These are phyloP conservation scores for Sebastes vulpes DNA, from an alignment of 2,797 vertebrate genomes.

Conservation along the genomic window DNA sequence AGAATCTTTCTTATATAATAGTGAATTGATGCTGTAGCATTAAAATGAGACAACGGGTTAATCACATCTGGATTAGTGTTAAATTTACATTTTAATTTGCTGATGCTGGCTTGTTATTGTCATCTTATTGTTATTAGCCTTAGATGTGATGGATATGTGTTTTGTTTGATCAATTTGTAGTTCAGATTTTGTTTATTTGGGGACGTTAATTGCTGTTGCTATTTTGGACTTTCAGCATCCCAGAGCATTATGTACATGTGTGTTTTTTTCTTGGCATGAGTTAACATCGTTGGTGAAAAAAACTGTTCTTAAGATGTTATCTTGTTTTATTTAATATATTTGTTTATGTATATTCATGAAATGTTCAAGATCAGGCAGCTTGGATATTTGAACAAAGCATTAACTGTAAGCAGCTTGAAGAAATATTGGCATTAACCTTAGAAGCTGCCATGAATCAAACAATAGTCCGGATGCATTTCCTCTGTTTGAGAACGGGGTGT, in stretches of 20 bases:
- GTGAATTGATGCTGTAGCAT: too few species aligned
- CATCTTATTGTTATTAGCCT: neutral
- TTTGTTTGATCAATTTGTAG: neutral
- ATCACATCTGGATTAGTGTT: too few species aligned
- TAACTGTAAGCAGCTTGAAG: neutral
- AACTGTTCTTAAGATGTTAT: neutral
- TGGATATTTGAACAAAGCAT: neutral
- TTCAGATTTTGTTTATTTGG: neutral
- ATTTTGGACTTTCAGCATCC: neutral
- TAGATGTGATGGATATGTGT: neutral
- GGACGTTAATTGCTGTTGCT: neutral
- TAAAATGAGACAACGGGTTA: too few species aligned
- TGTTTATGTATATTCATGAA: neutral
- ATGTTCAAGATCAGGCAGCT: neutral
- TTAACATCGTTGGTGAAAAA: neutral
- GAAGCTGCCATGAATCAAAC: constrained; percentile 1
- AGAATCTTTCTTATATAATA: too few species aligned
- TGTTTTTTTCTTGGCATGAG: neutral
- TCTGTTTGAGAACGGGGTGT: constrained; percentile 47
- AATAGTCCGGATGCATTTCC: constrained; percentile 39
- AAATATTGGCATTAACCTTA: neutral
- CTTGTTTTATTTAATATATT: neutral
- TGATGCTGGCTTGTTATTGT: too few species aligned
- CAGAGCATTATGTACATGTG: too few species aligned
- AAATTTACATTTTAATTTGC: too few species aligned